Percentiles rank a stretch among this genome's conserved stretches.
Conservation (phyloP, 2,797 vertebrate genomes). For the Carcharodon carcharias region DNA sequence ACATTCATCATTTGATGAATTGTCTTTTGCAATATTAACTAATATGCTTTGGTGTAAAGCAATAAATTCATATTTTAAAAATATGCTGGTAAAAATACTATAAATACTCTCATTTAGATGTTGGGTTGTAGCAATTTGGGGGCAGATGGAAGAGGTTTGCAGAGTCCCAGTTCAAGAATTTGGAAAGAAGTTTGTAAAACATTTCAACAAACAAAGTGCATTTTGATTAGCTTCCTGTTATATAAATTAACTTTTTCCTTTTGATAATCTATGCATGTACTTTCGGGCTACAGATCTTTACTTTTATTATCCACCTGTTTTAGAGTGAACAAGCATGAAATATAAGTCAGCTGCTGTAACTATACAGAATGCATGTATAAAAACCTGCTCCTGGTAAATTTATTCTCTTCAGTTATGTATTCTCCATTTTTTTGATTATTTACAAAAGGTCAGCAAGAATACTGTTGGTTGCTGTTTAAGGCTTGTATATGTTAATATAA, state of each 20-base stretch:
- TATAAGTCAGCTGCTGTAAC: not conserved
- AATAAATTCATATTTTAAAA: not conserved
- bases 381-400: not conserved
- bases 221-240: not conserved
- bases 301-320: not conserved
- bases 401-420: not conserved
- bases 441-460: not conserved
- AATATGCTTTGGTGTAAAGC: not conserved
- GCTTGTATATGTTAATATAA: not conserved
- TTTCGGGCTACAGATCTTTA: not conserved
- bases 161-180: not conserved
- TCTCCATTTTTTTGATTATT: not conserved
- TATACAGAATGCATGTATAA: not conserved
- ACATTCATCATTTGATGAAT: not conserved
- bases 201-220: not conserved
- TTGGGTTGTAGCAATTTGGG: not conserved
- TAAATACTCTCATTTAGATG: not conserved
- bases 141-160: no score
- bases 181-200: not conserved
- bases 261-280: not conserved
- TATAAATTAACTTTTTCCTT: not conserved
- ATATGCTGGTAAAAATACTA: not conserved
- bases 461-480: not conserved
- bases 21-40: not conserved
- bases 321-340: not conserved